Evolutionary conservation across 2,888 invertebrate species (phyloP).

Genomic region (Polyommatus iphigenia): DNA sequence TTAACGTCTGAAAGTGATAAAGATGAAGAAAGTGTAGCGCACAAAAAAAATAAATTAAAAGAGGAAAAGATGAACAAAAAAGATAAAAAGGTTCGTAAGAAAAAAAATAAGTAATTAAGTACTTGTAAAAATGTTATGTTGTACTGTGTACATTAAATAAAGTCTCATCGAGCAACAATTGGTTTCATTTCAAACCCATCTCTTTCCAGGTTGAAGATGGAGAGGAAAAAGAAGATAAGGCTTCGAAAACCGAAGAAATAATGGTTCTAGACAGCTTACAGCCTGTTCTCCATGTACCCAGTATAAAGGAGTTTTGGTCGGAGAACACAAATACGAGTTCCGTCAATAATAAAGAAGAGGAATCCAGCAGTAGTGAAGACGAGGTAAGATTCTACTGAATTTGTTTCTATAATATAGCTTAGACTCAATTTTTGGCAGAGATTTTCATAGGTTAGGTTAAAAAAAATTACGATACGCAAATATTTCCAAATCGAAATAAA

Average conservation of each 20-base stretch:
- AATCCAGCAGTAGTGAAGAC: constrained; percentile 67
- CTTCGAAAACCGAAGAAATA: constrained; percentile 40
- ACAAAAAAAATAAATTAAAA: constrained; percentile 42
- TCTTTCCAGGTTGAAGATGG: constrained; percentile 15
- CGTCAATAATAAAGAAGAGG: constrained; percentile 47
- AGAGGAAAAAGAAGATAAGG: constrained; percentile 33
- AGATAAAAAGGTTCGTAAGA: constrained; percentile 36
- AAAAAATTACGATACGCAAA: too few species aligned
- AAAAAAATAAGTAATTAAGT: constrained; percentile 28
- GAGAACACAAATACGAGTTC: constrained; percentile 42
- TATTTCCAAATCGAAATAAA: too few species aligned
- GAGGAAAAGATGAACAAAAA: constrained; percentile 42
- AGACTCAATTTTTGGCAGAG: too few species aligned
- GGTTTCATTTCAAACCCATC: constrained; percentile 14
- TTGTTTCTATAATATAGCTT: too few species aligned
- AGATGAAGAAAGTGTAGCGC: neutral
- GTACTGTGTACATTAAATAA: neutral
- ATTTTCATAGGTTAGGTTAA: too few species aligned
- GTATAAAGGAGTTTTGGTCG: constrained; percentile 68
- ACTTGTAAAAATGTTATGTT: neutral
- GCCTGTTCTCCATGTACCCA: constrained; percentile 61
- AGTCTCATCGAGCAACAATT: neutral
- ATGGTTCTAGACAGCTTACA: constrained; percentile 53
- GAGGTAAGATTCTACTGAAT: constrained; percentile 53
- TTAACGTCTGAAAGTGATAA: constrained; percentile 36